Conservation (phyloP, 2,888 invertebrate genomes). For the Creontiades dilutus region DNA sequence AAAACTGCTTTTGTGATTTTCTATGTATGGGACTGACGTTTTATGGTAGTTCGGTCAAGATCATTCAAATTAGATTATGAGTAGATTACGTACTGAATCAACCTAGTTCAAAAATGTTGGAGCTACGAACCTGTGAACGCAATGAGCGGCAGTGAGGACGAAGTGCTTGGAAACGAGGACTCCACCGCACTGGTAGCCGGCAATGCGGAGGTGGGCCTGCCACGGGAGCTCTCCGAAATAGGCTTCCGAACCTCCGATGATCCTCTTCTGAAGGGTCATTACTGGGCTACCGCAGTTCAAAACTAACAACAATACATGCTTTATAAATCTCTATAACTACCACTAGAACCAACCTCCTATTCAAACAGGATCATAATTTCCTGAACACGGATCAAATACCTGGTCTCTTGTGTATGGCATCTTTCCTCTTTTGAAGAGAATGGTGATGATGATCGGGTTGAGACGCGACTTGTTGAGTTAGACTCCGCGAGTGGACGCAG, state of each 20-base stretch:
- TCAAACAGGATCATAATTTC: no score
- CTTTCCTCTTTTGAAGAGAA: constrained; percentile 77
- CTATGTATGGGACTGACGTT: no score
- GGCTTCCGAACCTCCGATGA: constrained; percentile 90
- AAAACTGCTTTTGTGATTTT: no score
- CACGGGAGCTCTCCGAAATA: constrained; percentile 89
- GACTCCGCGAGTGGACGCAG: constrained; percentile 56
- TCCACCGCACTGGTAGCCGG: constrained; percentile 90
- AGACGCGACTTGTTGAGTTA: neutral
- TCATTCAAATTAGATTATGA: no score
- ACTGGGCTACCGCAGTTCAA: constrained; percentile 85
- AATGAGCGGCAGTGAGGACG: constrained; percentile 91
- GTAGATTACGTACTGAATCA: no score
- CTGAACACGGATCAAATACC: constrained; percentile 64
- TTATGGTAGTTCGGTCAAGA: no score
- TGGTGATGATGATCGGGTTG: constrained; percentile 79
- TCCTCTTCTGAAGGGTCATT: constrained; percentile 84
- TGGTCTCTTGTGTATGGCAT: constrained; percentile 69
- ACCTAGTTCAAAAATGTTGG: no score
- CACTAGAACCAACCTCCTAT: no score
- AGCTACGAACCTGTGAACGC: constrained; percentile 81
- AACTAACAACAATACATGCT: neutral
- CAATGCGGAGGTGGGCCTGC: constrained; percentile 91
- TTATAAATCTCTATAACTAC: no score
- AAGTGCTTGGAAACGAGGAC: constrained; percentile 86